Conservation (phyloP, 2,888 invertebrate species). For the Nineta flava region DNA sequence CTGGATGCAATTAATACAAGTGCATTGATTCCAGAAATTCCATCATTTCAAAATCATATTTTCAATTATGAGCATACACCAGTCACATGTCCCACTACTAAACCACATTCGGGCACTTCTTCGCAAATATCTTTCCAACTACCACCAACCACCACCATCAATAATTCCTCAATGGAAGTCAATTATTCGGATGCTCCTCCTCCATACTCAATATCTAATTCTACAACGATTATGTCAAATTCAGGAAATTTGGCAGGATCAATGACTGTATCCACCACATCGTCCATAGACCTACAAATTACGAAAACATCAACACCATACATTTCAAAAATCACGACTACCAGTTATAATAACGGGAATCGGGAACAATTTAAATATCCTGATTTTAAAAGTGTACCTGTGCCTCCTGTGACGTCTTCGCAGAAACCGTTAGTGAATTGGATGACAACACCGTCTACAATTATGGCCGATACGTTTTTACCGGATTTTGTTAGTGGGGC, state of each 20-base stretch:
- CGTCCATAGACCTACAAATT: too few species aligned
- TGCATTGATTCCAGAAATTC: neutral
- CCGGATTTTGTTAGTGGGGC: too few species aligned
- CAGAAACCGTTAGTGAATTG: conserved; percentile 38
- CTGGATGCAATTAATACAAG: neutral
- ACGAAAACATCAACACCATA: too few species aligned
- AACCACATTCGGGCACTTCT: neutral
- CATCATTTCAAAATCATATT: conserved; percentile 1
- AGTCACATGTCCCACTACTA: neutral
- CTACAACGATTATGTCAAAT: too few species aligned
- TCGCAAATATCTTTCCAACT: neutral
- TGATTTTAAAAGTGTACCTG: neutral
- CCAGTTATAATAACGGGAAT: neutral
- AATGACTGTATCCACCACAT: too few species aligned
- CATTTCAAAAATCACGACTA: too few species aligned
- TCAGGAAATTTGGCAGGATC: too few species aligned
- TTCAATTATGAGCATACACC: conserved; percentile 7
- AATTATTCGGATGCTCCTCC: neutral
- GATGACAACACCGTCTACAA: conserved; percentile 36
- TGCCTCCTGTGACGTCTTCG: conserved; percentile 4
- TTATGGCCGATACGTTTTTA: conserved; percentile 22
- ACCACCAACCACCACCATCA: neutral
- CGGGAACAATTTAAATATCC: neutral
- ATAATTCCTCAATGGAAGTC: neutral
- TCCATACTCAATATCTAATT: neutral